Conservation (phyloP, 2,888 invertebrate species). For the Tipula unca region DNA sequence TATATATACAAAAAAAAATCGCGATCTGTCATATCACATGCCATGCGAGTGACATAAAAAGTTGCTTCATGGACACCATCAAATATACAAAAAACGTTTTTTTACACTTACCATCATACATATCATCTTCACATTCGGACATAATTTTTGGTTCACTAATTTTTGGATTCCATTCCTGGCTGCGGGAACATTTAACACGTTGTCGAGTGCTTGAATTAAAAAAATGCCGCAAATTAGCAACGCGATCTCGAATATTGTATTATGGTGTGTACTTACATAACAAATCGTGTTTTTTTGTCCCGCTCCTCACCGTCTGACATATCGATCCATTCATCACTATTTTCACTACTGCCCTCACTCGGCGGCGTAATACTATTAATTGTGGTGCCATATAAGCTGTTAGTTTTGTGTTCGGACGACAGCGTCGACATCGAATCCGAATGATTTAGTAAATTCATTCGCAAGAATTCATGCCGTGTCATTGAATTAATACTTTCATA, state of each 20-base stretch:
- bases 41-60: neutral
- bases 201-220: constrained; percentile 36
- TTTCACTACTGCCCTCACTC: constrained; percentile 32
- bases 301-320: constrained; percentile 34
- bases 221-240: neutral
- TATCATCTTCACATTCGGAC: constrained; percentile 19
- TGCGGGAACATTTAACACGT: constrained; percentile 37
- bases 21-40: neutral
- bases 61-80: neutral
- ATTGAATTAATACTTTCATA: constrained; percentile 38
- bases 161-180: constrained; percentile 41
- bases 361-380: constrained; percentile 19
- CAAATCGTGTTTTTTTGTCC: constrained; percentile 32
- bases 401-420: constrained; percentile 40
- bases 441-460: constrained; percentile 29
- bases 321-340: constrained; percentile 41
- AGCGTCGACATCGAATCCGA: constrained; percentile 39
- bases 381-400: constrained; percentile 39
- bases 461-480: constrained; percentile 24
- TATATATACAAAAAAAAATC: neutral
- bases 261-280: constrained; percentile 37
- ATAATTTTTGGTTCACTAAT: constrained; percentile 40
- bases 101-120: constrained; percentile 20
- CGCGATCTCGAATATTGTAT: neutral
- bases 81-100: neutral